Evolutionary conservation across 2,113 vertebrate genomes (phyloP), one percentile per base, ranked within the genome.

Genomic region (Morphnarchus princeps): DNA sequence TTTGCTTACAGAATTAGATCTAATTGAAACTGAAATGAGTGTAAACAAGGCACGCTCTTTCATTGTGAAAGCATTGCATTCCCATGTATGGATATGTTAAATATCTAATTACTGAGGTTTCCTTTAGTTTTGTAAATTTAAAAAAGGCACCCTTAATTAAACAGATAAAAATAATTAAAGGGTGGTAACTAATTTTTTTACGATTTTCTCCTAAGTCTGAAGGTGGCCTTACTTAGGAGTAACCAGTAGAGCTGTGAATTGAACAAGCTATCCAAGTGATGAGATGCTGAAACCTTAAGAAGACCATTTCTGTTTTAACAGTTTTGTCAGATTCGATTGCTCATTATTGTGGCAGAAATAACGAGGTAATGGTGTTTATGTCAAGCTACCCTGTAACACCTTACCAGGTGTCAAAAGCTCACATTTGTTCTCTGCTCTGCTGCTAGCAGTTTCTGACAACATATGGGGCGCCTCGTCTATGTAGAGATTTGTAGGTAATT

Each of bases 401-500:
- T 87, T 47, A 40, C 18, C 49, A 36, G 40, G 32, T 82, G 77
- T 63, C 65, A 79, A 79, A 84, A 95, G 26, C 61, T 84, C 61
- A 32, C 1, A 0, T 71, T 83, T 65, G 18, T 54, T 40, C 58
- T 69, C 57, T 91, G 50, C 47, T 88, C 13, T 65, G 9, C 50
- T 93, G 47, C 69, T 67, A 50, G 82, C 25, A 71, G 8, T 85
- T 88, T 61, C 62, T 92, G 65, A 66, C 57, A 93, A 24, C 61
- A 22, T 54, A 25, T 54, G n/a, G 10, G 3, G 7, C 0, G 0
- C n/a, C 21, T 62, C 49, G 34, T 40, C 29, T 59, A 1, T 13
- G 13, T 11, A 57, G 49, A 91, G 65, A 43, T 55, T 66, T 84
- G 29, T n/a, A 45, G 10, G 20, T 42, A 50, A n/a, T 54, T 83